phyloP scores from a whole-genome alignment of 2,888 invertebrate genomes.

The Mesoligia furuncula region DNA sequence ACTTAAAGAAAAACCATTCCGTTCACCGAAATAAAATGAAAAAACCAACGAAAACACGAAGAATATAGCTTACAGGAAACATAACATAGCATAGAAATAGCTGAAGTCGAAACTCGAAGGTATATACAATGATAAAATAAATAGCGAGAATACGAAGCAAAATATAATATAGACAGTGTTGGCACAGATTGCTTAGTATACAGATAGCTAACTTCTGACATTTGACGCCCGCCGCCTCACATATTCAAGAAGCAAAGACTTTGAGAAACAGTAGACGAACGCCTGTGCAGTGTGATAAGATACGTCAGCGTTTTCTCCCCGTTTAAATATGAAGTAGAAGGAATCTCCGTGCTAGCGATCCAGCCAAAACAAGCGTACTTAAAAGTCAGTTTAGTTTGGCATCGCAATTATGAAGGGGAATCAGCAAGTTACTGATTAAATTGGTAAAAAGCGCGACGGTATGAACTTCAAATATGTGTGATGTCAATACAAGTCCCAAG shows the following conservation, averaged over 20 bases:
- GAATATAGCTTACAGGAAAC: slow-evolving; percentile 71
- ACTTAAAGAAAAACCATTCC: slow-evolving; percentile 74
- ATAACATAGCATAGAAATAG: slow-evolving; percentile 69
- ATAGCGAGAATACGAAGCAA: slow-evolving; percentile 83
- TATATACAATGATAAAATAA: slow-evolving; percentile 72
- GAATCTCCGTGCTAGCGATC: background rate
- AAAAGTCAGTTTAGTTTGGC: background rate
- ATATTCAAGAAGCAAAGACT: background rate
- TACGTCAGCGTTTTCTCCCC: background rate
- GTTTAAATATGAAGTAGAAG: background rate
- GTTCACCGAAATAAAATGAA: slow-evolving; percentile 70
- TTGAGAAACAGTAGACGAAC: background rate
- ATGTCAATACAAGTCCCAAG: background rate
- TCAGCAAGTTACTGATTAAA: background rate
- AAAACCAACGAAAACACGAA: slow-evolving; percentile 69
- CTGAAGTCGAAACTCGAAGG: slow-evolving; percentile 58
- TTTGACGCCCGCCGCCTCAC: background rate
- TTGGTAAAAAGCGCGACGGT: background rate
- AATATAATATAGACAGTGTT: slow-evolving; percentile 58
- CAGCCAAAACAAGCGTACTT: background rate
- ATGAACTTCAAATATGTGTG: background rate
- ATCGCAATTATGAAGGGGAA: background rate
- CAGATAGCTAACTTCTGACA: slow-evolving; percentile 14
- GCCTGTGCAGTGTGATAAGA: background rate
- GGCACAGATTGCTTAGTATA: slow-evolving; percentile 57